These are phyloP conservation scores for Chiroxiphia lanceolata DNA, from an alignment of 2,797 vertebrate species.

Conservation along the genomic window DNA sequence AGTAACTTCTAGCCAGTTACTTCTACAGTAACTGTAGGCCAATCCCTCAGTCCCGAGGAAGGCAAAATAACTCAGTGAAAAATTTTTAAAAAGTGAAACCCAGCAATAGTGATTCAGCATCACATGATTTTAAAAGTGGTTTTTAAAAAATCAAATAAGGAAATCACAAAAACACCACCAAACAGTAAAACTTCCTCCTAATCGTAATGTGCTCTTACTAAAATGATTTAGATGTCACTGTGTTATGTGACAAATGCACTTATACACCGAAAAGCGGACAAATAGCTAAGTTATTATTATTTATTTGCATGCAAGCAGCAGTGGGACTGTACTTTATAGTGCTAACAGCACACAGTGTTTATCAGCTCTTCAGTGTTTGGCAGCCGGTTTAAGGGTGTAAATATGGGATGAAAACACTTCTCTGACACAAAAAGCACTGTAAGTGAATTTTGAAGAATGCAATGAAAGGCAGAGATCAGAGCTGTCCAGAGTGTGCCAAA, in stretches of 20 bases:
- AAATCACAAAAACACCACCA: background rate
- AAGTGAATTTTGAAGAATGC: background rate
- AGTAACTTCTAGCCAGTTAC: slow-evolving; percentile 1
- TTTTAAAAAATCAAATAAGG: background rate
- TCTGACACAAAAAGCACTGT: background rate
- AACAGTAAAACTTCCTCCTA: background rate
- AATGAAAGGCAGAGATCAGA: fast-evolving
- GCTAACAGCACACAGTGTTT: background rate
- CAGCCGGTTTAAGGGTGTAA: background rate
- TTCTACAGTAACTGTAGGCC: too few relatives aligned
- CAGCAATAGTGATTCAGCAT: background rate
- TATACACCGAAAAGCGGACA: background rate
- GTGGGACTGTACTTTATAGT: slow-evolving; percentile 9
- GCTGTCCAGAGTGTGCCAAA: fast-evolving
- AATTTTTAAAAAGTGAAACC: background rate
- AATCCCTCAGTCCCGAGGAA: background rate
- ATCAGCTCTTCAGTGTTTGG: slow-evolving; percentile 29
- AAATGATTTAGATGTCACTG: slow-evolving; percentile 28
- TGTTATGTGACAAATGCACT: background rate
- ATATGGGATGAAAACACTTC: background rate
- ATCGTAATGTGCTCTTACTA: background rate
- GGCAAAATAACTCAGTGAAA: background rate
- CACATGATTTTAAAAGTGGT: background rate
- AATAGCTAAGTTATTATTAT: slow-evolving; percentile 18
- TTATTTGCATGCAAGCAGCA: slow-evolving; percentile 45